Evolutionary conservation across 2,888 invertebrate species (phyloP), one percentile per base, ranked within the genome.

Genomic region (Platynereis dumerilii): DNA sequence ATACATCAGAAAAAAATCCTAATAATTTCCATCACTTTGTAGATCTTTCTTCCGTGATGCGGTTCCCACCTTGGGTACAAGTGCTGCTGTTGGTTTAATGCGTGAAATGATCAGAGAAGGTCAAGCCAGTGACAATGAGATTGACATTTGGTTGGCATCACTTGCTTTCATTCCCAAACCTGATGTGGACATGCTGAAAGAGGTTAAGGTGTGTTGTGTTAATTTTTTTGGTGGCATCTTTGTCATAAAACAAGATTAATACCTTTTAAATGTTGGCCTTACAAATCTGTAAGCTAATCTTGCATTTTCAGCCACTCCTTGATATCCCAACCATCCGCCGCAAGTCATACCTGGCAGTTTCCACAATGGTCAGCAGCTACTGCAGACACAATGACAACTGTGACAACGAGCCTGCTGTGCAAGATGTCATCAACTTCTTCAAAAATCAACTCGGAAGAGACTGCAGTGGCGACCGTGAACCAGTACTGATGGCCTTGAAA

Each of bases 21-120:
- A n/a, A n/a, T n/a, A n/a, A n/a, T 48, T 48, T 5, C 22, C 7
- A 48, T 55, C 17, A 10, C 7, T n/a, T 44, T 69, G 3, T 74
- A 90, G 91, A 74, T 91, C 90, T 74, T 88, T 93, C 7, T 91
- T 92, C 80, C 81, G 92, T 68, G 93, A 95, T 80, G 93, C 94
- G 0, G 83, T 96, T 7, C 94, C 96, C 0, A 92, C 91, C 81
- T 89, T 95, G 52, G 92, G 92, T 2, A 94, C 92, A 71, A 89
- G 90, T 0, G 92, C 92, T 0, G 91, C 94, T 0, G 90, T 95
- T n/a, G 87, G 88, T 60, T 85, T 95, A 22, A 95, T 96, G 88
- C 91, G 90, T 67, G 91, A 94, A 77, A 88, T 92, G 83, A 90
- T 95, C 65, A 84, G 90, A 44, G 87, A 87, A 28, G 87, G 88